Conservation (phyloP, 2,113 vertebrate genomes). For the Tragulus kanchil region DNA sequence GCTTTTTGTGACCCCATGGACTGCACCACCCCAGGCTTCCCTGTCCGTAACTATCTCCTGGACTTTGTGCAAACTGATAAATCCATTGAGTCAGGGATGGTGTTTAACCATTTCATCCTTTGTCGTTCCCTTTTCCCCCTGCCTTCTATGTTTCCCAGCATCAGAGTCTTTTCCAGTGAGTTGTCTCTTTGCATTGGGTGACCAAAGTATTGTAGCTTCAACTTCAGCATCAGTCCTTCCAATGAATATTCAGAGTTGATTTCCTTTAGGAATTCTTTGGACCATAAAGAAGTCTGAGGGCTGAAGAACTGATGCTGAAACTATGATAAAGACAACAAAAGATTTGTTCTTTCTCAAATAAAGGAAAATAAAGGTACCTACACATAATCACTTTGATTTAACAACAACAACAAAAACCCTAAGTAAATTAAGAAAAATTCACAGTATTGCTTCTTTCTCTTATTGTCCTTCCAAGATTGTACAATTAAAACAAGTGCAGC, state of each 20-base stretch:
- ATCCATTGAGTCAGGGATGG: neutral
- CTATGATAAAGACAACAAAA: neutral
- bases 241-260: neutral
- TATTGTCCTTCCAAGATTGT: neutral
- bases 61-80: neutral
- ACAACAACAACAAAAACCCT: neutral
- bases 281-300: neutral
- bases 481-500: neutral
- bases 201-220: neutral
- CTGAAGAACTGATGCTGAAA: neutral
- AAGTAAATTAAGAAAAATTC: constrained; percentile 18
- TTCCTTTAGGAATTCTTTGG: neutral
- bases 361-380: neutral
- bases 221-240: neutral
- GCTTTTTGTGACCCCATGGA: accelerated
- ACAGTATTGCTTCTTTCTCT: neutral
- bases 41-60: neutral
- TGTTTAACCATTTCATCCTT: neutral
- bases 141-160: neutral
- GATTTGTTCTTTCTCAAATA: neutral
- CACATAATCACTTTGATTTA: neutral
- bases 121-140: neutral
- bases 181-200: neutral
- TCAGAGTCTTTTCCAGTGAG: neutral
- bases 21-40: neutral